A percentile compares a stretch with the other conserved stretches of the same genome.
Conservation (phyloP, 2,113 vertebrate genomes). For the Leptobrachium leishanense region DNA sequence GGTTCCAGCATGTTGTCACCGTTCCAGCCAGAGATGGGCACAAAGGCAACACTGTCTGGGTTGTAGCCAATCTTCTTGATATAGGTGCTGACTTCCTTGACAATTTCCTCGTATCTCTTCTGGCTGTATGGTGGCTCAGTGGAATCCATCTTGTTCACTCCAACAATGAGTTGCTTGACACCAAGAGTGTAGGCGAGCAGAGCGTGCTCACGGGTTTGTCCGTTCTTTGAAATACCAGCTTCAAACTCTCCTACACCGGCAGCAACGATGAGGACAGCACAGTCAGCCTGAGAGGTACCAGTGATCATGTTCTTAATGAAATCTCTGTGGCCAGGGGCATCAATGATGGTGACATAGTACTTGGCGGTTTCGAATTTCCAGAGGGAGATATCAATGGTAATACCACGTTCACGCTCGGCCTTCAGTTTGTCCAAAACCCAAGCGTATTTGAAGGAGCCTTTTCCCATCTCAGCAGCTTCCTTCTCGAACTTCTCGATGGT, state of each 20-base stretch:
- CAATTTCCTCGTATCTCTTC: conserved; percentile 95
- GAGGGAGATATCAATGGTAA: conserved; percentile 96
- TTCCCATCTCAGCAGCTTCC: conserved; percentile 98
- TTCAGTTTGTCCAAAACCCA: conserved; percentile 99
- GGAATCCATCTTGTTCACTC: conserved; percentile 98
- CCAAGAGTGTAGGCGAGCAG: conserved; percentile 95
- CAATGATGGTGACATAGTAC: conserved; percentile 96
- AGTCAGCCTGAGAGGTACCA: conserved; percentile 97
- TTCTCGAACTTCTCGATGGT: conserved; percentile 99
- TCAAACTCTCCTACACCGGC: conserved; percentile 95
- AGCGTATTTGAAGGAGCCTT: conserved; percentile 97
- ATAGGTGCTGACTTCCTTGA: conserved; percentile 98
- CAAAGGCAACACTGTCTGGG: conserved; percentile 91
- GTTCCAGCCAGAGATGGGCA: conserved; percentile 97
- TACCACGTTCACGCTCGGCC: conserved; percentile 95
- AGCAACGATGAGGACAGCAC: conserved; percentile 94
- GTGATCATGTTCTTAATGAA: conserved; percentile 99
- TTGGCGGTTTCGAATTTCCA: conserved; percentile 98
- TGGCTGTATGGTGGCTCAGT: conserved; percentile 97
- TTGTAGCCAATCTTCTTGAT: conserved; percentile 99
- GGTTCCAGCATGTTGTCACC: conserved; percentile 98
- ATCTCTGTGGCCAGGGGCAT: conserved; percentile 94
- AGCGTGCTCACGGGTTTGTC: conserved; percentile 95
- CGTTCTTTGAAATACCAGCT: conserved; percentile 95
- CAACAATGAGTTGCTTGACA: conserved; percentile 94